Percentiles rank a stretch among this genome's conserved stretches.
Evolutionary conservation across 2,113 vertebrate genomes (phyloP).

Genomic region (Anarhynchus alexandrinus): DNA sequence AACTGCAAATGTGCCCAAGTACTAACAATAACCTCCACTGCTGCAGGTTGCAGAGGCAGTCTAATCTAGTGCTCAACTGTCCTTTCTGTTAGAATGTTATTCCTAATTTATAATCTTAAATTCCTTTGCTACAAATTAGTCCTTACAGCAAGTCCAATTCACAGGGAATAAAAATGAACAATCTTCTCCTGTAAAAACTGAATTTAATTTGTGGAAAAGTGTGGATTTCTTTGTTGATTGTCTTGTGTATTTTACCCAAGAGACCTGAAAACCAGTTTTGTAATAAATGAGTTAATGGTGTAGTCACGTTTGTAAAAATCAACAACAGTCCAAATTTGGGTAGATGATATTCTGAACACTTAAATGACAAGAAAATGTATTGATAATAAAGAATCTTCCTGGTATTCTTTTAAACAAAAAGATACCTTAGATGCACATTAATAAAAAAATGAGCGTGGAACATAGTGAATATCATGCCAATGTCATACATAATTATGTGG

Average conservation of each 20-base stretch:
- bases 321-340: background rate
- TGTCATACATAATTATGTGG: background rate
- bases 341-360: background rate
- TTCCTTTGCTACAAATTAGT: background rate
- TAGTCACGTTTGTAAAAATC: background rate
- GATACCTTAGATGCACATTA: background rate
- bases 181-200: background rate
- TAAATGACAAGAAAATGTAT: background rate
- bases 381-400: background rate
- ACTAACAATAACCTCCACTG: background rate
- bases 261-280: background rate
- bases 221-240: background rate
- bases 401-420: background rate
- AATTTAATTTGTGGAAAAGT: background rate
- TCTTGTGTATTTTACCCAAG: background rate
- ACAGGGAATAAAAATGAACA: background rate
- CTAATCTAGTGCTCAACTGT: background rate
- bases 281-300: background rate
- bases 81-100: background rate
- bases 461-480: background rate
- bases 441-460: background rate
- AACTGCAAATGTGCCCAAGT: background rate
- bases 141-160: background rate
- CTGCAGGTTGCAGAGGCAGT: background rate
- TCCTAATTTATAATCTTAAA: background rate